Evolutionary conservation across 2,113 vertebrate genomes (phyloP).

Genomic region (Lichenostomus cassidix): DNA sequence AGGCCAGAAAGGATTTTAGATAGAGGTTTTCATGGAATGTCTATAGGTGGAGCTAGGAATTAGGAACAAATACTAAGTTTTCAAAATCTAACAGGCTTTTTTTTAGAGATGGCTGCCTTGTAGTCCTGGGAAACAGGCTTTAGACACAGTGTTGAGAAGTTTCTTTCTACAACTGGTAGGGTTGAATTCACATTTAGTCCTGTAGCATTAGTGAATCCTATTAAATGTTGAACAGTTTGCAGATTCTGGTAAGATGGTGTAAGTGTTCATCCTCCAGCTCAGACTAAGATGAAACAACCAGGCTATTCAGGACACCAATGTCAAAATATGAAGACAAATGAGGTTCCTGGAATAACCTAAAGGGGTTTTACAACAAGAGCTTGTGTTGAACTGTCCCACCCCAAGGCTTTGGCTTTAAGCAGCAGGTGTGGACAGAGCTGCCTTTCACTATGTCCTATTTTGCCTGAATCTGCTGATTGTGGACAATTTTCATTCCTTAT

Average conservation of each 20-base stretch:
- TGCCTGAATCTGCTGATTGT: neutral
- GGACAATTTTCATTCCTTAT: neutral
- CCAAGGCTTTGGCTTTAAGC: neutral
- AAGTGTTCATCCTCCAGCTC: neutral
- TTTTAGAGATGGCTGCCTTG: neutral
- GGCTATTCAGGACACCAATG: rapidly evolving
- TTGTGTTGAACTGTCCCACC: rapidly evolving
- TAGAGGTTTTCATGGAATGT: neutral
- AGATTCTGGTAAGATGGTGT: neutral
- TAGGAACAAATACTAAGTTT: neutral
- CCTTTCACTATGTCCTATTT: neutral
- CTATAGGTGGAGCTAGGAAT: neutral
- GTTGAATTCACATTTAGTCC: neutral
- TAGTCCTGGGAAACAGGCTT: neutral
- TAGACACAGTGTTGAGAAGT: neutral
- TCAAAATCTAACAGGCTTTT: neutral
- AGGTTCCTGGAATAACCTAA: neutral
- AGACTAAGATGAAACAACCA: neutral
- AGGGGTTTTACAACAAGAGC: neutral
- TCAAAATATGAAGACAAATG: neutral
- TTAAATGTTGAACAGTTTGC: neutral
- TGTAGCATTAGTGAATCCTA: neutral
- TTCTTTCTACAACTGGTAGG: neutral
- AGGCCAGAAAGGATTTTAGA: neutral
- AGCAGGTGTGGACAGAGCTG: neutral